Evolutionary conservation across 2,888 invertebrate species (phyloP).

Genomic region (Dioctria rufipes): DNA sequence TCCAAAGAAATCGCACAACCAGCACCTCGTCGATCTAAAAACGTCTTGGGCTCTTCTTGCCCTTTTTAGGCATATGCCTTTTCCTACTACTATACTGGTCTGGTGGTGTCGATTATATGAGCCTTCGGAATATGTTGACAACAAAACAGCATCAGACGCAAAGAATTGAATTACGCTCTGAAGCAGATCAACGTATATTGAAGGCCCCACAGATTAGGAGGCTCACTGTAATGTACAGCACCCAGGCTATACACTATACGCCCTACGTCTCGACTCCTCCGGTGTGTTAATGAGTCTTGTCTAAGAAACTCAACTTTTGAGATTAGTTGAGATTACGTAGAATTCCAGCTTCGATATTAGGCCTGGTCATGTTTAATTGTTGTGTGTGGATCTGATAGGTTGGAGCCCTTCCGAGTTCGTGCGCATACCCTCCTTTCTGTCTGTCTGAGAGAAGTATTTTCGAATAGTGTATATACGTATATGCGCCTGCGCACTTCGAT

Average conservation of each 20-base stretch:
- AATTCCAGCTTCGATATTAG: slow-evolving; percentile 58
- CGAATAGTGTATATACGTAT: not conserved
- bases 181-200: not conserved
- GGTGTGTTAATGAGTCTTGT: slow-evolving; percentile 59
- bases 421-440: slow-evolving; percentile 32
- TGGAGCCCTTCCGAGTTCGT: slow-evolving; percentile 49
- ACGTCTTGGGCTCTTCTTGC: slow-evolving; percentile 17
- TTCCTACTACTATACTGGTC: too few species aligned
- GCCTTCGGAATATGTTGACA: slow-evolving; percentile 32
- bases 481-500: slow-evolving; percentile 46
- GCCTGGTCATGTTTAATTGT: slow-evolving; percentile 60
- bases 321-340: slow-evolving; percentile 58
- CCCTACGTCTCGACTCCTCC: not conserved
- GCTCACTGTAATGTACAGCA: slow-evolving; percentile 12
- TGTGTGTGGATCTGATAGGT: slow-evolving; percentile 58
- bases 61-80: slow-evolving; percentile 8
- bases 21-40: slow-evolving; percentile 42
- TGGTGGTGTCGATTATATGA: slow-evolving; percentile 40
- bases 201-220: slow-evolving; percentile 13
- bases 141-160: slow-evolving; percentile 33
- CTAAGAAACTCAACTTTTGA: slow-evolving; percentile 53
- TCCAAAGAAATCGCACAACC: slow-evolving; percentile 33
- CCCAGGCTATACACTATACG: not conserved
- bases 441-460: not conserved
- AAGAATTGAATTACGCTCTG: slow-evolving; percentile 47